Conservation (phyloP, 30 jellyfish, hydroid and myxozoan species). For the Chrysaora quinquecirrha region DNA sequence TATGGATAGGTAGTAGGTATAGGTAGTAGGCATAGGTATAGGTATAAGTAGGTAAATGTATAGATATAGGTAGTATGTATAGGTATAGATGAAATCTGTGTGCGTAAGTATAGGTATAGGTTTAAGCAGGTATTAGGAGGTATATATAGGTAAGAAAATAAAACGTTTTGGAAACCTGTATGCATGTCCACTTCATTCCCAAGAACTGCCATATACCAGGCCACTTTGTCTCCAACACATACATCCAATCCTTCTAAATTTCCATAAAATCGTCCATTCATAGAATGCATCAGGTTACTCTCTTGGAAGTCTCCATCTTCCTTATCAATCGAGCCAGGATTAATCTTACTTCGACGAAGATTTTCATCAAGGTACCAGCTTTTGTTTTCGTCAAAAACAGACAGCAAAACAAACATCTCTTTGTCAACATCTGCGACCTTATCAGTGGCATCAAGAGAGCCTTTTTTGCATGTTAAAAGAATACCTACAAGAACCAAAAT, state of each 20-base stretch:
- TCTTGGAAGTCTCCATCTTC: constrained; percentile 52
- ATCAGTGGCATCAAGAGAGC: constrained; percentile 8
- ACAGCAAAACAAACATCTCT: constrained; percentile 45
- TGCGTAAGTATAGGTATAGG: too few species aligned
- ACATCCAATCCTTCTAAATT: constrained; percentile 46
- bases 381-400: constrained; percentile 54
- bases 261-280: constrained; percentile 63
- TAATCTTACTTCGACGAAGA: constrained; percentile 19
- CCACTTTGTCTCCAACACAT: constrained; percentile 59
- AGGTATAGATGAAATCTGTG: too few species aligned
- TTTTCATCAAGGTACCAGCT: constrained; percentile 72
- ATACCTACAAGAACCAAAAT: constrained; percentile 39
- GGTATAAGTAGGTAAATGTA: too few species aligned
- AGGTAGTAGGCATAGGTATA: too few species aligned
- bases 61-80: too few species aligned
- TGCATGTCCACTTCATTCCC: constrained; percentile 75
- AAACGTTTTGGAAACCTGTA: too few species aligned
- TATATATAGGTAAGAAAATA: too few species aligned
- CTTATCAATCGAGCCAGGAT: constrained; percentile 51
- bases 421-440: constrained; percentile 35
- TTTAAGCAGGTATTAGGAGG: too few species aligned
- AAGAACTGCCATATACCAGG: constrained; percentile 67
- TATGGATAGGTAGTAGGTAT: too few species aligned
- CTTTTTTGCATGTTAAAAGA: constrained; percentile 62
- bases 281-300: constrained; percentile 55